Evolutionary conservation across 2,113 vertebrate species (phyloP).

Genomic region (Peromyscus californicus): DNA sequence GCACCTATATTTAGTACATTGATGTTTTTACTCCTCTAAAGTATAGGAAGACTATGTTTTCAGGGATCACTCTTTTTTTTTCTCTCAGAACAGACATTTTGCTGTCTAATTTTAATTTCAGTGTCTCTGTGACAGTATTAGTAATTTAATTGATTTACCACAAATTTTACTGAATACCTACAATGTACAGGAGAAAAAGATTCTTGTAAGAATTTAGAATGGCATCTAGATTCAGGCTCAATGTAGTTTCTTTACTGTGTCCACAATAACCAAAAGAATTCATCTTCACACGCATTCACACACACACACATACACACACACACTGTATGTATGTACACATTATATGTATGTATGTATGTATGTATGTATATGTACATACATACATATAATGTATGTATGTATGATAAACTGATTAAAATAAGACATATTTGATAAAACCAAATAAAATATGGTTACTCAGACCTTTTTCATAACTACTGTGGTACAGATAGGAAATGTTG

Average conservation of each 20-base stretch:
- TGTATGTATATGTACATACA: too few species aligned
- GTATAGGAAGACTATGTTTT: not conserved
- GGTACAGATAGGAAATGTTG: not conserved
- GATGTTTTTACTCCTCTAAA: not conserved
- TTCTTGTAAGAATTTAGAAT: not conserved
- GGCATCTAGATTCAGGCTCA: not conserved
- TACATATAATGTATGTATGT: too few species aligned
- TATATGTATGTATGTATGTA: too few species aligned
- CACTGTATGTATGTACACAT: not conserved
- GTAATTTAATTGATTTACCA: not conserved
- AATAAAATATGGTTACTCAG: not conserved
- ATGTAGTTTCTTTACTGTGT: not conserved
- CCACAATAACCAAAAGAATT: not conserved
- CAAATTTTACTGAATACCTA: not conserved
- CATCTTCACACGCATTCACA: not conserved
- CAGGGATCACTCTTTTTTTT: not conserved
- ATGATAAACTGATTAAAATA: not conserved
- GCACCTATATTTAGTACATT: not conserved
- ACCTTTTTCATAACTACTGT: not conserved
- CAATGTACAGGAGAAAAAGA: not conserved
- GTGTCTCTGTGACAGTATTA: not conserved
- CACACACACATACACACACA: not conserved
- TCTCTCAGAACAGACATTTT: not conserved
- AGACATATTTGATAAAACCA: not conserved
- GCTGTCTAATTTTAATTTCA: conserved; percentile 58